Percentiles rank a stretch among this genome's conserved stretches.
These are phyloP conservation scores for Bemisia tabaci DNA, from an alignment of 1,140 invertebrate species.

Conservation along the genomic window DNA sequence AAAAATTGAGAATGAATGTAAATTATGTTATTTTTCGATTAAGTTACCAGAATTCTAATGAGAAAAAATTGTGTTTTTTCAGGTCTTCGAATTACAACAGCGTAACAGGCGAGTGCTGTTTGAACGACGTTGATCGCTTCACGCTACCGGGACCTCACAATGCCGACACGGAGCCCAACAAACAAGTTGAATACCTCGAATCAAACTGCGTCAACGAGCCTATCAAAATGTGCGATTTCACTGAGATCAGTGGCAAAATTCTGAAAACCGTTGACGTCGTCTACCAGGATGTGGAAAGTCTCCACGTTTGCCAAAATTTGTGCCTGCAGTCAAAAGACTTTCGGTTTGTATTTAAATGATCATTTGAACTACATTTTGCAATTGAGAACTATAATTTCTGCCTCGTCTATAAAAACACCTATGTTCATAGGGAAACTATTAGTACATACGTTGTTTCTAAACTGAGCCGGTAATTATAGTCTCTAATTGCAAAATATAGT, in stretches of 20 bases:
- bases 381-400: too few relatives aligned
- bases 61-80: too few relatives aligned
- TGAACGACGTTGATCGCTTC: constrained; percentile 37
- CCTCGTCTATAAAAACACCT: too few relatives aligned
- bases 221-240: constrained; percentile 38
- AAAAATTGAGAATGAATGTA: too few relatives aligned
- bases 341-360: too few relatives aligned
- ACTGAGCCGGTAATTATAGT: too few relatives aligned
- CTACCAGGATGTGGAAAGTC: constrained; percentile 30
- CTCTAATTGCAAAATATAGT: too few relatives aligned
- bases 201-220: constrained; percentile 38
- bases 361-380: too few relatives aligned
- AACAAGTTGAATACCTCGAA: constrained; percentile 30
- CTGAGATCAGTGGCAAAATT: constrained; percentile 29
- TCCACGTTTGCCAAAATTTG: constrained; percentile 35
- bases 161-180: constrained; percentile 15
- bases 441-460: too few relatives aligned
- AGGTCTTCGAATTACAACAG: constrained; percentile 36
- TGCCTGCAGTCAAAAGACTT: constrained; percentile 30
- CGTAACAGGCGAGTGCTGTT: constrained; percentile 30
- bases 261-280: constrained; percentile 39
- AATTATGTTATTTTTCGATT: too few relatives aligned
- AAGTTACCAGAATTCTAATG: too few relatives aligned
- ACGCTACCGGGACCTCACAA: constrained; percentile 24
- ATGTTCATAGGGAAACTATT: too few relatives aligned